Base-by-base conservation (phyloP, 1,140 invertebrate species). In the Liolophura sinensis region DNA sequence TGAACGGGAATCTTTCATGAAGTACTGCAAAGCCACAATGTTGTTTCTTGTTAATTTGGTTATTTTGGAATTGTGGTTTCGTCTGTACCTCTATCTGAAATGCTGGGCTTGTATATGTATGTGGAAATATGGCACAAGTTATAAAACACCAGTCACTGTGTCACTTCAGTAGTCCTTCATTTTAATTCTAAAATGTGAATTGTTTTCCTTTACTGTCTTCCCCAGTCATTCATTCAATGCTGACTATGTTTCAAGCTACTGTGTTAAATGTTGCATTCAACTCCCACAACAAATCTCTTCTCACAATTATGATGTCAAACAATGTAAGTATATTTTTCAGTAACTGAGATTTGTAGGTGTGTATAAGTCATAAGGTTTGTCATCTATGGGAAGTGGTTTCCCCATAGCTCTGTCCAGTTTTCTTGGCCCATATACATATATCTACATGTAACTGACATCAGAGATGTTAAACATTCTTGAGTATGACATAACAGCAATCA, bases 261-360 rank as follows among this genome's bases (percentile, higher is more conserved):
- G 95, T 95, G 40, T 87, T 99, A 1, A 99, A 99, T 87, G 97
- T 99, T 58, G 98, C 98, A 7, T 97, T 99, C 69, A 99, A 99
- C 84, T 98, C 97, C 0, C 97, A 95, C 78, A 99, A 98, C 82
- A 97, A 99, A 85, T 94, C 95, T 60, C 86, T 99, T 46, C 88
- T 99, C 6, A 98, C 96, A 7, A 98, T 99, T 58, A 97, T 99
- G 93, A 97, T 99, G 91, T 98, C 96, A 0, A 99, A 99, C 83
- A 99, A 99, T 89, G 93, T 95, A 89, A 92, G 91, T 91, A 74
- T 15, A n/a, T 61, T 48, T 62, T 27, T n/a, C n/a, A n/a, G n/a
- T n/a, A n/a, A n/a, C n/a, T n/a, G n/a, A n/a, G n/a, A n/a, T n/a
- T n/a, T n/a, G n/a, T n/a, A n/a, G n/a, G 7, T 12, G 9, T 62